These are phyloP conservation scores for Dryobates pubescens DNA, from an alignment of 2,797 vertebrate genomes.

Conservation along the genomic window DNA sequence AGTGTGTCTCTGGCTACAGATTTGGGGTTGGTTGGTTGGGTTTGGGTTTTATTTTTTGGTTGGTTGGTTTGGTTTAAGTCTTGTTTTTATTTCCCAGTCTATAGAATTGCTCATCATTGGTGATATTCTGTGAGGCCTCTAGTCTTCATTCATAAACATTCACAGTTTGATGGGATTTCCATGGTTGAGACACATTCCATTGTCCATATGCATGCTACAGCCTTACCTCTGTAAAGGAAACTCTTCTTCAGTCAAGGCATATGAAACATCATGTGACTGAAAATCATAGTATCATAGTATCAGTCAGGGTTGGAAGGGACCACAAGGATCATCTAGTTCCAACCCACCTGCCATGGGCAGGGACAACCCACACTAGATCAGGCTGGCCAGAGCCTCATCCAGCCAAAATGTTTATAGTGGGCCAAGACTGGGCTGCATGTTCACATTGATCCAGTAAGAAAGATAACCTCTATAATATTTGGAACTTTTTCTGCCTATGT, in stretches of 20 bases:
- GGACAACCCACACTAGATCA: too few relatives aligned
- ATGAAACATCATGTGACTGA: background rate
- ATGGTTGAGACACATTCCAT: background rate
- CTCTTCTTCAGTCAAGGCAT: background rate
- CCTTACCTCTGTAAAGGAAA: background rate
- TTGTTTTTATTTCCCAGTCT: conserved; percentile 24
- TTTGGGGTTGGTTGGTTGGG: background rate
- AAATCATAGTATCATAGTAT: background rate
- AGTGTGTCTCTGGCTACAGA: background rate
- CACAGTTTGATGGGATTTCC: conserved; percentile 39
- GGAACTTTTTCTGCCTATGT: background rate
- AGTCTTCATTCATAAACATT: conserved; percentile 45
- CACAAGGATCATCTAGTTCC: too few relatives aligned
- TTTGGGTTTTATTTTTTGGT: too few relatives aligned
- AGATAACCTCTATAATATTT: background rate
- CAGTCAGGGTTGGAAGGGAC: too few relatives aligned
- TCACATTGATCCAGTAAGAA: background rate
- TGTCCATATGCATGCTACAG: background rate
- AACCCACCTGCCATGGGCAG: too few relatives aligned
- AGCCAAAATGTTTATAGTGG: background rate
- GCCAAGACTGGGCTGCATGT: background rate
- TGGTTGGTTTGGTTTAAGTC: background rate
- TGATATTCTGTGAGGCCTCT: conserved; percentile 9
- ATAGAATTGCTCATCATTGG: conserved; percentile 15
- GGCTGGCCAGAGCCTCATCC: too few relatives aligned